A percentile compares a stretch with the other conserved stretches of the same genome.
phyloP scores from a whole-genome alignment of 1,140 invertebrate species.

The Platyura marginata region DNA sequence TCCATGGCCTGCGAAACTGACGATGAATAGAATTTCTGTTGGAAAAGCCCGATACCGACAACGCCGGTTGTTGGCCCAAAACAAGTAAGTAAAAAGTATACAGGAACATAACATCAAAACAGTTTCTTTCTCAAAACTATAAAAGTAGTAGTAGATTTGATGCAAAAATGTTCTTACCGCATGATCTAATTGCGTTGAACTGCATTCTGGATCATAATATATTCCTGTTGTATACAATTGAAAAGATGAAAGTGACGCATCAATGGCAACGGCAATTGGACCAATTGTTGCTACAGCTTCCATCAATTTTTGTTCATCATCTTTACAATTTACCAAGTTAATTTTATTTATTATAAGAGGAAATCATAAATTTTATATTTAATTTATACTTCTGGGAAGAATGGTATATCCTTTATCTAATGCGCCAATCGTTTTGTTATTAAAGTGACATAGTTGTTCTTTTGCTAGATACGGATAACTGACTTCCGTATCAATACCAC shows the following conservation, averaged over 20 bases:
- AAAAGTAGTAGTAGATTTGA: no score
- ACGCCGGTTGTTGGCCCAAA: no score
- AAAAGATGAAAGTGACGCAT: conserved; percentile 64
- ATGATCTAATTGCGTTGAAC: conserved; percentile 56
- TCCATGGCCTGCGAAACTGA: no score
- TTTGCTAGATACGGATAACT: conserved; percentile 73
- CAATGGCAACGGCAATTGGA: conserved; percentile 74
- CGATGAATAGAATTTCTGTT: no score
- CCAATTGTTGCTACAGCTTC: conserved; percentile 76
- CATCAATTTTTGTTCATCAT: conserved; percentile 54
- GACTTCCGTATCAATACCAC: conserved; percentile 78
- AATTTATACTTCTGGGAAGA: no score
- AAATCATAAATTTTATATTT: no score
- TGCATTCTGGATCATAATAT: conserved; percentile 45
- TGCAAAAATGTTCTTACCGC: conserved; percentile 66
- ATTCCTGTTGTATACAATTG: conserved; percentile 42
- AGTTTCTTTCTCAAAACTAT: no score
- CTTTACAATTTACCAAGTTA: conserved; percentile 40
- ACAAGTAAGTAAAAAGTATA: no score
- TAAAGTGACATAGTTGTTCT: conserved; percentile 49
- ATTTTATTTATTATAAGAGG: no score
- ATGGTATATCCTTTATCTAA: no score
- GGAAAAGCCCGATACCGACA: no score
- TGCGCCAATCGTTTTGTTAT: conserved; percentile 63
- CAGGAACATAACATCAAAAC: no score